Evolutionary conservation across 2,888 invertebrate genomes (phyloP).

Genomic region (Hypsopygia costalis): DNA sequence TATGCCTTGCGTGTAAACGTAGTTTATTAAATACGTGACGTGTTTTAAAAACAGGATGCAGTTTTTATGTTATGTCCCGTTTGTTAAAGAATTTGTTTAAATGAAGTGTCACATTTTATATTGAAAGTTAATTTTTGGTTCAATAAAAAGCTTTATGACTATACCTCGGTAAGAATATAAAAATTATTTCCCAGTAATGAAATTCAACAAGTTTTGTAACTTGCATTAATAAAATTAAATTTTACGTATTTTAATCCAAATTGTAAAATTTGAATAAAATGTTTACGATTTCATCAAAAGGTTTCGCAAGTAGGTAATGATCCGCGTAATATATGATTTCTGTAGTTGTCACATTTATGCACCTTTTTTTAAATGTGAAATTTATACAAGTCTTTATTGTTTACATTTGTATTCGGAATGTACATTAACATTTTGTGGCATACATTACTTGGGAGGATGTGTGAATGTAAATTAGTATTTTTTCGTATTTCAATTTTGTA

Average conservation of each 20-base stretch:
- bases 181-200: constrained; percentile 13
- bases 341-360: background rate
- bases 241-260: constrained; percentile 16
- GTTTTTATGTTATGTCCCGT: no score
- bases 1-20: background rate
- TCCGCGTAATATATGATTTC: background rate
- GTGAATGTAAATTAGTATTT: no score
- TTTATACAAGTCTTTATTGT: no score
- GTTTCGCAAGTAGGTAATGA: constrained; percentile 5
- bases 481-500: no score
- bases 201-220: constrained; percentile 19
- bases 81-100: no score
- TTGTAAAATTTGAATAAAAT: constrained; percentile 20
- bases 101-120: no score
- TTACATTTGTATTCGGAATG: no score
- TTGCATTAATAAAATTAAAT: constrained; percentile 19
- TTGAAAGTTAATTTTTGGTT: constrained; percentile 3
- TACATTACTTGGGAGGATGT: no score
- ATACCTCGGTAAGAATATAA: constrained; percentile 9
- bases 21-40: constrained; percentile 5
- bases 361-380: no score
- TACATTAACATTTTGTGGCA: no score
- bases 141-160: constrained; percentile 18
- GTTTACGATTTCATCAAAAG: constrained; percentile 14
- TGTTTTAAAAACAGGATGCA: constrained; percentile 9